Evolutionary conservation across 92 coral and sea anemone genomes (phyloP).

Genomic region (Heteractis magnifica): DNA sequence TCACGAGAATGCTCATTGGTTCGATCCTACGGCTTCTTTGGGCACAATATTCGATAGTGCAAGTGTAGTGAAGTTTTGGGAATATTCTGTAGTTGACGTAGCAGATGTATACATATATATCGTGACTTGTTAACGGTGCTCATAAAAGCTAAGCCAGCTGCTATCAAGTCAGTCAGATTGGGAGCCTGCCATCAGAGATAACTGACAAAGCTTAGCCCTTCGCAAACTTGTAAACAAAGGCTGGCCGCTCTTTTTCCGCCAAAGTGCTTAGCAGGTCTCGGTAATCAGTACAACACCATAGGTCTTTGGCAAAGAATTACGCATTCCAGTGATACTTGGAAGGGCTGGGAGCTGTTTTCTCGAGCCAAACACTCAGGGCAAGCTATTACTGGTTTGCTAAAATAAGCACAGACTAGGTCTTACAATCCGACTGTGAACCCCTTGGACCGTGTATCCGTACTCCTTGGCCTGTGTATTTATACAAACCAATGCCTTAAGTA

Average conservation of each 20-base stretch:
- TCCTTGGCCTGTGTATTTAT: not conserved
- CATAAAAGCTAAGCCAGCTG: not conserved
- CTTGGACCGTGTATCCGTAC: not conserved
- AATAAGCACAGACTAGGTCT: not conserved
- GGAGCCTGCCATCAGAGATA: not conserved
- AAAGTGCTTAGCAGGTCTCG: not conserved
- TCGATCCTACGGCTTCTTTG: no score
- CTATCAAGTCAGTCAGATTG: not conserved
- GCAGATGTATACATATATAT: not conserved
- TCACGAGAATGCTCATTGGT: no score
- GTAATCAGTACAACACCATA: not conserved
- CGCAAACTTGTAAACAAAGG: constrained; percentile 1
- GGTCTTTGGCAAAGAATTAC: constrained; percentile 3
- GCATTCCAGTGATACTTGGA: constrained; percentile 3
- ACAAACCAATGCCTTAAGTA: not conserved
- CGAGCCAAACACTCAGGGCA: not conserved
- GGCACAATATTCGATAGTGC: no score
- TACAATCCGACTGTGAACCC: not conserved
- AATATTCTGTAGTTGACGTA: no score
- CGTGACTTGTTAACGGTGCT: not conserved
- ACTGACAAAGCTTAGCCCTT: not conserved
- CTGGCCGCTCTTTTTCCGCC: constrained; percentile 7
- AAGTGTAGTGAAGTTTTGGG: no score
- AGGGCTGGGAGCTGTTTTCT: not conserved
- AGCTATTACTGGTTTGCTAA: no score